These are phyloP conservation scores for Rhyacichthys aspro DNA, from an alignment of 2,797 vertebrate genomes.

Conservation along the genomic window DNA sequence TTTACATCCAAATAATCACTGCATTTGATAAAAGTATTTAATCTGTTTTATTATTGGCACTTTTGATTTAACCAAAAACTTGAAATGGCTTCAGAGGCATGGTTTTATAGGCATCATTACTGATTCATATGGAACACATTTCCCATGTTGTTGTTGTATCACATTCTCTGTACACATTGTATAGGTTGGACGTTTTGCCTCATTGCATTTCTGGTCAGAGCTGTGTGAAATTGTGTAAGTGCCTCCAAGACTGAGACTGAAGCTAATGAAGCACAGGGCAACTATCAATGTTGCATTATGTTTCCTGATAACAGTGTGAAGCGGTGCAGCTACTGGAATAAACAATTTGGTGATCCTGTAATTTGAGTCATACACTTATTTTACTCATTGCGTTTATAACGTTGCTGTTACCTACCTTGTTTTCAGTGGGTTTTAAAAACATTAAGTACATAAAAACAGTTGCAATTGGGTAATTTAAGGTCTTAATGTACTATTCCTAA, in stretches of 20 bases:
- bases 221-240: conserved; percentile 46
- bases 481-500: not conserved
- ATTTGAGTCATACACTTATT: conserved; percentile 56
- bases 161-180: conserved; percentile 24
- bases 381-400: conserved; percentile 44
- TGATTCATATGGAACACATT: conserved; percentile 26
- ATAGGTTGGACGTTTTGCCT: conserved; percentile 36
- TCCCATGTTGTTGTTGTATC: conserved; percentile 6
- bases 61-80: not conserved
- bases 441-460: not conserved
- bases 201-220: conserved; percentile 43
- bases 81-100: not conserved
- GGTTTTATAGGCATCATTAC: not conserved
- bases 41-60: conserved; percentile 6
- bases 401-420: not conserved
- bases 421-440: not conserved
- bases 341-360: conserved; percentile 69
- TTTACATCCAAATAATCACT: not conserved
- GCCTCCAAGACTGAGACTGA: conserved; percentile 55
- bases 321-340: conserved; percentile 64
- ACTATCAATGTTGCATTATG: conserved; percentile 66
- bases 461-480: not conserved
- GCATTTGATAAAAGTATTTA: conserved; percentile 7
- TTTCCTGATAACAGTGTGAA: conserved; percentile 60
- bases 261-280: conserved; percentile 72